These are phyloP conservation scores for Triplophysa tibetana DNA, from an alignment of 2,113 vertebrate genomes.

Conservation along the genomic window DNA sequence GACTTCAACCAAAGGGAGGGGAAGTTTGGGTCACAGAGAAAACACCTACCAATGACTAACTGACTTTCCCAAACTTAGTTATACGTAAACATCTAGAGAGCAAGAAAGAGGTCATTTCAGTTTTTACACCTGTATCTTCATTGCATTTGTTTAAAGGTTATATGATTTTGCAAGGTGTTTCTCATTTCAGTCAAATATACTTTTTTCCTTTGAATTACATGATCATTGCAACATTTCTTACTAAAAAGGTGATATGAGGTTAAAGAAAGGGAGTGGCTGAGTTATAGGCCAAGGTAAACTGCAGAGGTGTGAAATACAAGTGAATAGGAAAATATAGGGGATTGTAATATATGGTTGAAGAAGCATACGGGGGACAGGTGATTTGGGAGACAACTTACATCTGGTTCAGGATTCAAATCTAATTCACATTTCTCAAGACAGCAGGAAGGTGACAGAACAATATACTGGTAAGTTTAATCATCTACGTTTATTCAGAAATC, in stretches of 20 bases:
- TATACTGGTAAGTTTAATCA: not conserved
- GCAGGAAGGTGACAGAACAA: not conserved
- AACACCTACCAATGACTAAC: constrained; percentile 2
- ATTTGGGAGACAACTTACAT: not conserved
- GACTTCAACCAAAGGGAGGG: not conserved
- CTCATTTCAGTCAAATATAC: not conserved
- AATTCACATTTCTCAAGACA: not conserved
- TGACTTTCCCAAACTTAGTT: not conserved
- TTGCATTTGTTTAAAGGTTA: not conserved
- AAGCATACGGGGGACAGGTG: not conserved
- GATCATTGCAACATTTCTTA: not conserved
- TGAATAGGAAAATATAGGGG: not conserved
- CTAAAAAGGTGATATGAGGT: not conserved
- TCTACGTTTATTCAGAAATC: not conserved
- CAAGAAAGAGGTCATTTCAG: not conserved
- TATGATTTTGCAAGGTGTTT: not conserved
- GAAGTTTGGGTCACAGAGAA: not conserved
- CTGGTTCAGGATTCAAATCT: not conserved
- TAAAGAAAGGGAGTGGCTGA: not conserved
- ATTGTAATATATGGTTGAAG: not conserved
- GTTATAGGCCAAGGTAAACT: not conserved
- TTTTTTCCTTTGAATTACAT: not conserved
- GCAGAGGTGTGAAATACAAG: not conserved
- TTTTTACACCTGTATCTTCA: not conserved
- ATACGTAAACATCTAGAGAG: not conserved